Evolutionary conservation across 2,113 vertebrate species (phyloP).

Genomic region (Puma concolor): DNA sequence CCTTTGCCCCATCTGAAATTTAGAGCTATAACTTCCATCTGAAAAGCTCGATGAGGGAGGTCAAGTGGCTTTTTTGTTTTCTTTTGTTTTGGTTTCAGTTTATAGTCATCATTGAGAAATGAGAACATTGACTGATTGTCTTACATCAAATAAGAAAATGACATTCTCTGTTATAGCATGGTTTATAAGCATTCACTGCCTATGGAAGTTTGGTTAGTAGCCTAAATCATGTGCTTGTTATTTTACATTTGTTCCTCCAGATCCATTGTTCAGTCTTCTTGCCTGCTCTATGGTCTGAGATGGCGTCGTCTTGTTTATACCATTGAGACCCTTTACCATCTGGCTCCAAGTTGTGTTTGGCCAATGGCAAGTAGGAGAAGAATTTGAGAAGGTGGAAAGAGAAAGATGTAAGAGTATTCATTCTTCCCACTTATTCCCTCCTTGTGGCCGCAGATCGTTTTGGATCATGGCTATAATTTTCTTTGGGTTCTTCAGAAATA

Average conservation of each 20-base stretch:
- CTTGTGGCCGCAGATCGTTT: too few species aligned
- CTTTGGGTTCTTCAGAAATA: neutral
- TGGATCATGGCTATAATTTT: neutral
- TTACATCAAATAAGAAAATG: neutral
- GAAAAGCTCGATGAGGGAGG: neutral
- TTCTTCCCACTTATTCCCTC: neutral
- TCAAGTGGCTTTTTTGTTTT: neutral
- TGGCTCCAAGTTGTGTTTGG: neutral
- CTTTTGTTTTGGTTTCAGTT: neutral
- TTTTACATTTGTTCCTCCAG: neutral
- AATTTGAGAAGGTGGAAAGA: neutral
- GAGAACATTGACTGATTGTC: too few species aligned
- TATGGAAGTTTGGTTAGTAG: neutral
- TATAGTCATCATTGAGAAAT: neutral
- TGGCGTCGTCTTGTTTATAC: neutral
- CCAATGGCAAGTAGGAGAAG: neutral
- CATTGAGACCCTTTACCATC: neutral
- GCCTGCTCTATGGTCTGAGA: neutral
- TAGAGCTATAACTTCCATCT: neutral
- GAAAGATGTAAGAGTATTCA: neutral
- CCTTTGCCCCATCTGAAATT: neutral
- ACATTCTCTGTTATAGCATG: accelerated
- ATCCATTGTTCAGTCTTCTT: neutral
- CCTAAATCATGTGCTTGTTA: neutral
- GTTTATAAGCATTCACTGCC: neutral